Evolutionary conservation across 2,797 vertebrate species (phyloP).

Genomic region (Halcyon chelicuti): DNA sequence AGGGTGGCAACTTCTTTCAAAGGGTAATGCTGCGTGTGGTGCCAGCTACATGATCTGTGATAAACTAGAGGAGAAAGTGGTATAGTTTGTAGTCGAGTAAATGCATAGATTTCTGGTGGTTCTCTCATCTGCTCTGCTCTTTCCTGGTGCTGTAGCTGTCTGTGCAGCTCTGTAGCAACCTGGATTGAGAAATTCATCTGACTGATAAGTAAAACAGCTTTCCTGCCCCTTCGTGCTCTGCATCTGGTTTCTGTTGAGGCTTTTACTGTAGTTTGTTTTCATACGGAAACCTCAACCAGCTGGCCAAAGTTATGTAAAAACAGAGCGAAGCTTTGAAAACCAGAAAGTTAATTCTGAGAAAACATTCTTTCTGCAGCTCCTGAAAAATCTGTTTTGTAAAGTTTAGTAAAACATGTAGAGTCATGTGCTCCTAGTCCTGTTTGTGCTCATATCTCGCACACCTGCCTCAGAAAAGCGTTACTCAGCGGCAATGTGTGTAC

Average conservation of each 20-base stretch:
- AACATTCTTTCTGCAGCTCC: background rate
- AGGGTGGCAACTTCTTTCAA: background rate
- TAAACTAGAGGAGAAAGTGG: background rate
- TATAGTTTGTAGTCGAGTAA: background rate
- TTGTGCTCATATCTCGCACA: background rate
- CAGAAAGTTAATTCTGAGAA: background rate
- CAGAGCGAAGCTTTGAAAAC: background rate
- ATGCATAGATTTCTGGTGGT: background rate
- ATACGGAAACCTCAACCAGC: background rate
- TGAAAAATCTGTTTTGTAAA: background rate
- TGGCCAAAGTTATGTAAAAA: background rate
- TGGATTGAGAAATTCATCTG: background rate
- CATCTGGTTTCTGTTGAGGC: background rate
- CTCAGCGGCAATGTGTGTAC: background rate
- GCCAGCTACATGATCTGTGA: background rate
- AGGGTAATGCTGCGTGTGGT: background rate
- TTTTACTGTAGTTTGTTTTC: background rate
- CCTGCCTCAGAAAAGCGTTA: background rate
- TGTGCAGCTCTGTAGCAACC: background rate
- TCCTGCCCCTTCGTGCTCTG: background rate
- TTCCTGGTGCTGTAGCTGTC: background rate
- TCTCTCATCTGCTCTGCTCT: background rate
- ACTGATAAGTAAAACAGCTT: background rate
- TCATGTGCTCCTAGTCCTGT: background rate
- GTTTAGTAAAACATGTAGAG: background rate